Evolutionary conservation across 1,140 invertebrate species (phyloP), one percentile per base, ranked within the genome.

Genomic region (Sesamia nonagrioides): DNA sequence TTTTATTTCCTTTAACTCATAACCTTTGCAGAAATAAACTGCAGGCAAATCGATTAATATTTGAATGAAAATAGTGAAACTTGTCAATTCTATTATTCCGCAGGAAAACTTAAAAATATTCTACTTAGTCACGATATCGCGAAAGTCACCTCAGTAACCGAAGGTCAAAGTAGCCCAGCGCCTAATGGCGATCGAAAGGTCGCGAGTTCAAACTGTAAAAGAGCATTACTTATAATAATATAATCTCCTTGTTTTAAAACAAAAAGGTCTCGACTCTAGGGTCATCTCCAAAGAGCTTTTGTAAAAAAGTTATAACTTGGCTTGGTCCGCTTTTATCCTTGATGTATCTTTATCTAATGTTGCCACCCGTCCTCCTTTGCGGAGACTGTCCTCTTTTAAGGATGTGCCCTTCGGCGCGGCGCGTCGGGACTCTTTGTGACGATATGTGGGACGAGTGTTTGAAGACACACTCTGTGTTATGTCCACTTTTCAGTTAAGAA

Each of bases 281-380:
- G 35, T 42, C 61, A 66, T 60, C 27, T 60, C 7, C 37, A 66
- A 66, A 66, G 61, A 18, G 61, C 17, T 42, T 66, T 63, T n/a
- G 60, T 40, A 45, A 66, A 66, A 66, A 11, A 18, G 21, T 9
- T 66, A 17, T 66, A 17, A 21, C 9, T 9, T 45, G 7, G 42
- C 17, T 66, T 21, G 21, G 66, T 69, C 42, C 42, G 21, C 42
- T 69, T 69, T 69, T 69, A 69, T 68, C 11, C 63, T 21, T 17
- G 37, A 68, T 48, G 66, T 69, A 48, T 21, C 66, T 21, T 69
- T 69, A 69, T 69, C 42, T 69, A 33, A 6, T 42, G 42, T 69
- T 48, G n/a, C 66, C 40, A 66, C 21, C 61, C 42, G 66, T 69
- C 18, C 42, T 50, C 66, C 66, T 69, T 69, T 27, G 66, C 66